Conservation (phyloP, 53 echinoderm and acorn worm genomes). For the Glandiceps talaboti region DNA sequence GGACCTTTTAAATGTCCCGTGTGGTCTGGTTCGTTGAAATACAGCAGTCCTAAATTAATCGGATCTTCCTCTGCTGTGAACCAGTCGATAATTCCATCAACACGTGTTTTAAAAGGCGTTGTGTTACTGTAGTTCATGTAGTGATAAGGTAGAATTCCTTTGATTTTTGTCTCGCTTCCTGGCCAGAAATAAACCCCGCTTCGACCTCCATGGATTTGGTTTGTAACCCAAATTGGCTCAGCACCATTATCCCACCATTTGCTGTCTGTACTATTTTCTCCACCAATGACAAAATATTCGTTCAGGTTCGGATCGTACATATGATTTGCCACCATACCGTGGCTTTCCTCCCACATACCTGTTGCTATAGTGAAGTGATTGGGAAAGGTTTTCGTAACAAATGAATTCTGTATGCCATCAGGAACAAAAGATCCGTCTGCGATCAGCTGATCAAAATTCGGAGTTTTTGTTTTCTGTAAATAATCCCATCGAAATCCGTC, state of each 20-base stretch:
- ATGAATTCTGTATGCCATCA: slow-evolving; percentile 16
- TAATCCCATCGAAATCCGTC: slow-evolving; percentile 96
- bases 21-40: slow-evolving; percentile 80
- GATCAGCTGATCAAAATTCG: slow-evolving; percentile 52
- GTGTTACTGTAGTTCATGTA: slow-evolving; percentile 8
- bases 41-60: slow-evolving; percentile 75
- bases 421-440: slow-evolving; percentile 24
- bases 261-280: slow-evolving; percentile 3
- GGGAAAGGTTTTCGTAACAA: slow-evolving; percentile 76
- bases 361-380: slow-evolving; percentile 78
- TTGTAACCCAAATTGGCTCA: slow-evolving; percentile 90
- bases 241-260: slow-evolving; percentile 65
- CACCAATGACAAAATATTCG: slow-evolving; percentile 15
- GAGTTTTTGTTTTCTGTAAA: slow-evolving; percentile 45
- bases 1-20: slow-evolving; percentile 76
- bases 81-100: slow-evolving; percentile 41
- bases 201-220: slow-evolving; percentile 52
- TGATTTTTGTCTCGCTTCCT: slow-evolving; percentile 42
- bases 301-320: slow-evolving; percentile 67
- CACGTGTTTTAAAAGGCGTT: slow-evolving; percentile 27
- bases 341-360: slow-evolving; percentile 74
- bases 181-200: slow-evolving; percentile 51
- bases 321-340: slow-evolving; percentile 52
- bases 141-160: slow-evolving; percentile 31
- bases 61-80: slow-evolving; percentile 30